Conservation (phyloP, 2,888 invertebrate species). For the Parasteatoda lunata region DNA sequence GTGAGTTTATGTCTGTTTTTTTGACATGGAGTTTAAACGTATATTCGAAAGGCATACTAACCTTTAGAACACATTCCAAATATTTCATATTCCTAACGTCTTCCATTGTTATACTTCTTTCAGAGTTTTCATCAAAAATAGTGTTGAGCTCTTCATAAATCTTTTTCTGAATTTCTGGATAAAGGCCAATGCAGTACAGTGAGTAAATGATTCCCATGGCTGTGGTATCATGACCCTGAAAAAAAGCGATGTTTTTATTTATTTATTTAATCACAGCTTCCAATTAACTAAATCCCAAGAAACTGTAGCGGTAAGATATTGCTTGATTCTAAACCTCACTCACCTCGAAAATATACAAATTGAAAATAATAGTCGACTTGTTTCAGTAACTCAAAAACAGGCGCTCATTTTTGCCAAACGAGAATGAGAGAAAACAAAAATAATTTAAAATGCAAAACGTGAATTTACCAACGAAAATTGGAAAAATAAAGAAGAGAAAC, state of each 20-base stretch:
- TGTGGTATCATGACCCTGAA: conserved; percentile 65
- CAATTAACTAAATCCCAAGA: not conserved
- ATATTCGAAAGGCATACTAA: not conserved
- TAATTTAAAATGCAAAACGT: no score
- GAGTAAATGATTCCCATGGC: conserved; percentile 57
- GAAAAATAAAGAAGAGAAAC: no score
- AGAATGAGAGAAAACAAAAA: no score
- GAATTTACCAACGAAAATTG: no score
- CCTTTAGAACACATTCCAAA: conserved; percentile 49
- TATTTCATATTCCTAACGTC: conserved; percentile 49
- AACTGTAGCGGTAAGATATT: no score
- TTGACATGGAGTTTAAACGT: no score
- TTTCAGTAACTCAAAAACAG: no score
- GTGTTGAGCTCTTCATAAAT: conserved; percentile 24
- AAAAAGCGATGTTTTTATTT: not conserved
- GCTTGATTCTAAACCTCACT: no score
- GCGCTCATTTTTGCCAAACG: no score
- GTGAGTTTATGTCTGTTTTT: no score
- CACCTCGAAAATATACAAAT: no score
- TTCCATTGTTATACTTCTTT: conserved; percentile 17
- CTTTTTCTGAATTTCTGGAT: conserved; percentile 59
- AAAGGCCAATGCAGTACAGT: conserved; percentile 62
- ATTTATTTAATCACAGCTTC: not conserved
- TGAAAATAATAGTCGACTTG: no score
- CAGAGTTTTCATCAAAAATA: conserved; percentile 20